Base-by-base conservation (phyloP, 2,113 vertebrate species). In the Sisor rabdophorus region DNA sequence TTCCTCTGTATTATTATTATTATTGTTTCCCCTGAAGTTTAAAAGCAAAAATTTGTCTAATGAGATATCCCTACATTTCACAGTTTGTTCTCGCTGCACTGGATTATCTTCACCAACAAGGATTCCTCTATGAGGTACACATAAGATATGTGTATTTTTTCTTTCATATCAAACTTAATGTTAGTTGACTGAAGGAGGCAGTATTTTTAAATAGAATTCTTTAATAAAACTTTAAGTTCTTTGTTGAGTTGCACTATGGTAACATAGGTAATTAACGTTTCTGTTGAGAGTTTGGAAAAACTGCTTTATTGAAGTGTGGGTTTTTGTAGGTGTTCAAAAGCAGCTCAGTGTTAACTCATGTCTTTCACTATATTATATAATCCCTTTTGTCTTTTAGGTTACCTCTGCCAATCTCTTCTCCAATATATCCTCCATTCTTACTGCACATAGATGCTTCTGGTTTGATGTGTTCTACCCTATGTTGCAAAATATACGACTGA, bases 101-200 rank as follows among this genome's bases (percentile, higher is more conserved):
- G 44, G 79, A 86, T 72, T 84, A 93, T 79, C 59, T 95, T 76
- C 91, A 92, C 24, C 80, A 87, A 28, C 78, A 84, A 19, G 92
- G 92, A 20, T 87, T 93, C 30, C 90, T 95, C 55, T 81, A 44
- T 1, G 92, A 95, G 82, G 94, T 95, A 82, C 91, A 93, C 91
- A 11, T 36, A 55, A 56, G 9, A 11, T 26, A 16, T 79, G 50
- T 78, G 11, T 53, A 12, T 70, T 28, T 68, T 32, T 48, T 22
- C 17, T 12, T 73, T 1, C 8, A 48, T 26, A 4, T 3, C 65
- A 11, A 54, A 6, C 22, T 3, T 44, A n/a, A 11, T 28, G 19
- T 63, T 17, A n/a, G 20, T 9, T 44, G 30, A 40, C 32, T n/a
- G 13, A 56, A 56, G 1, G 8, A 24, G 9, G 1, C 8, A 44